phyloP scores from a whole-genome alignment of 2,888 invertebrate species.

The Hesperia comma region DNA sequence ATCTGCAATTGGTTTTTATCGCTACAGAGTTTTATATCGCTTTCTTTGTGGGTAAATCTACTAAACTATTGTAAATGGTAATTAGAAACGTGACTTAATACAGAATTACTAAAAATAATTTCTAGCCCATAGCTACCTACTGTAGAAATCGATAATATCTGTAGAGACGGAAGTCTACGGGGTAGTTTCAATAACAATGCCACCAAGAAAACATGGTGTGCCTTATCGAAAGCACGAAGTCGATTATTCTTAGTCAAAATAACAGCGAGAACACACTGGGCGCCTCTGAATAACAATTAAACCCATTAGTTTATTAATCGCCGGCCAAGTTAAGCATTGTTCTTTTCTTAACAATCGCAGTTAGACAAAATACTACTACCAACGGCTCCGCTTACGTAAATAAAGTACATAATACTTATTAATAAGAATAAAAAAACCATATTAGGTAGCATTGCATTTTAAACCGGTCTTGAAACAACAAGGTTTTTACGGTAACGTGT shows the following conservation, averaged over 20 bases:
- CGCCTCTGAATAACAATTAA: slow-evolving; percentile 66
- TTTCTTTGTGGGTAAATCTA: too few relatives aligned
- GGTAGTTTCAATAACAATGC: slow-evolving; percentile 69
- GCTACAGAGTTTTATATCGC: background rate
- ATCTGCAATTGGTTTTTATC: background rate
- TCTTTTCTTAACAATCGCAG: slow-evolving; percentile 72
- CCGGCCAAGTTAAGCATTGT: slow-evolving; percentile 69
- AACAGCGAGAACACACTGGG: slow-evolving; percentile 60
- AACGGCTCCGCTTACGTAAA: slow-evolving; percentile 66
- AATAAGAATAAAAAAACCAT: slow-evolving; percentile 61
- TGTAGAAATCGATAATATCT: slow-evolving; percentile 23
- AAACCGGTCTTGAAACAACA: slow-evolving; percentile 52
- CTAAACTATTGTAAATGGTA: background rate
- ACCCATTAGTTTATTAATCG: slow-evolving; percentile 79
- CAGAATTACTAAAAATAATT: slow-evolving; percentile 15
- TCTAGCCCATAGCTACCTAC: slow-evolving; percentile 10
- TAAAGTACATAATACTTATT: slow-evolving; percentile 47
- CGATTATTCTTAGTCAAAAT: slow-evolving; percentile 79
- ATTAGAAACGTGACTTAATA: slow-evolving; percentile 20
- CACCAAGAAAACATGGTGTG: slow-evolving; percentile 58
- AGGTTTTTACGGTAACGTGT: slow-evolving; percentile 51
- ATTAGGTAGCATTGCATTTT: slow-evolving; percentile 58
- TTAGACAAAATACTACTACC: slow-evolving; percentile 74
- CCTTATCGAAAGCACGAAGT: slow-evolving; percentile 76
- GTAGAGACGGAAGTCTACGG: slow-evolving; percentile 52